Evolutionary conservation across 2,888 invertebrate genomes (phyloP).

Genomic region (Lasioglossum villosulum): DNA sequence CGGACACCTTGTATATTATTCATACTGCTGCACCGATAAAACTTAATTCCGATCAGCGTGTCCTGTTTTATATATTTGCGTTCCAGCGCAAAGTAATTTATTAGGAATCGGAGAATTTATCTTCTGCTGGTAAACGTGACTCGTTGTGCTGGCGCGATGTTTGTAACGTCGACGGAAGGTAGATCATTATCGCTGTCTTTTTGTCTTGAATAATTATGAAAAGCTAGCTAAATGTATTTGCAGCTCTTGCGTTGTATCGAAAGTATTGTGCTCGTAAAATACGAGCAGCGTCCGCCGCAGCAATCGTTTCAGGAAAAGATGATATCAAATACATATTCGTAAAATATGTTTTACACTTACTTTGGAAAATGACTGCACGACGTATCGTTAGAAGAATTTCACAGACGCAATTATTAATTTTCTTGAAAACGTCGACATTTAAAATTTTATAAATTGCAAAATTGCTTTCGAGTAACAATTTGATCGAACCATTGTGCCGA

Average conservation of each 20-base stretch:
- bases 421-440: no score
- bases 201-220: background rate
- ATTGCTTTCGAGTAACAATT: no score
- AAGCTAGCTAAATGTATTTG: background rate
- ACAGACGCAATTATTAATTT: no score
- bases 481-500: no score
- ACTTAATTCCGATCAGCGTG: background rate
- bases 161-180: background rate
- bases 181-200: background rate
- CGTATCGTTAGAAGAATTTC: background rate
- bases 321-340: background rate
- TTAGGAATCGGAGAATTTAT: background rate
- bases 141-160: background rate
- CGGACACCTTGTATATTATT: constrained; percentile 5
- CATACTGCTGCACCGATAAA: background rate
- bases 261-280: background rate
- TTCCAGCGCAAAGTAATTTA: background rate
- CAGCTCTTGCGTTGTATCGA: background rate
- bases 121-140: background rate
- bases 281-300: background rate
- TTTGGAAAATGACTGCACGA: background rate
- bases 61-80: background rate
- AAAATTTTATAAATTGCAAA: no score
- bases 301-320: background rate
- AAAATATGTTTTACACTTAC: no score